Evolutionary conservation across 2,113 vertebrate genomes (phyloP), one percentile per base, ranked within the genome.

Genomic region (Carassius carassius): DNA sequence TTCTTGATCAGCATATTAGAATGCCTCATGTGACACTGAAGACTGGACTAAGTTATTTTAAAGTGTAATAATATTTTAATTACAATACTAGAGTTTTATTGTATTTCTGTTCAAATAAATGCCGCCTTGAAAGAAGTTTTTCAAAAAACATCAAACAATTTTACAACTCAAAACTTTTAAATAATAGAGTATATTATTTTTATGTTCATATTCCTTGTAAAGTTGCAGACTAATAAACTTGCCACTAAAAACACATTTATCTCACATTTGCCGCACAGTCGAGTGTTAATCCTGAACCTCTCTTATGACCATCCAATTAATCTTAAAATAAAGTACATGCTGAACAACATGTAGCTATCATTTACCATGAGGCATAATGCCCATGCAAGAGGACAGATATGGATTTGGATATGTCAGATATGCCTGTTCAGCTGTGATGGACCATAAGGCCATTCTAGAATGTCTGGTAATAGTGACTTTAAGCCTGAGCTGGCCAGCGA

Each of bases 381-480:
- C 25, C 49, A 54, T 76, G 25, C 49, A 54, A 29, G 74, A 29
- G 74, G n/a, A 74, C 74, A 54, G 47, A 54, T 76, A 54, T 76
- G 74, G 41, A 44, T 74, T 23, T 8, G 47, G 13, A 25, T 49
- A 74, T 74, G 72, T 47, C 72, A 74, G 72, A 76, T 51, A 76
- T 76, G 74, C 47, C 49, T 51, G 74, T 54, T 76, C 49, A 54
- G 74, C 74, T 76, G 74, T 51, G 74, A 76, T 3, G 72, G 72
- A 44, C 41, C n/a, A 74, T 74, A 74, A 44, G 41, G 72, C 7
- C 72, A 49, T 73, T 47, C 70, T 47, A 54, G 47, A 23, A 65
- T 44, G 41, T 19, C 41, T 80, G 35, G 17, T 17, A 81, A 69
- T 32, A 19, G 16, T 65, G 47, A 69, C 78, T 25, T 54, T 81